These are phyloP conservation scores for Hesperophylax magnus DNA, from an alignment of 1,140 invertebrate genomes.

Conservation along the genomic window DNA sequence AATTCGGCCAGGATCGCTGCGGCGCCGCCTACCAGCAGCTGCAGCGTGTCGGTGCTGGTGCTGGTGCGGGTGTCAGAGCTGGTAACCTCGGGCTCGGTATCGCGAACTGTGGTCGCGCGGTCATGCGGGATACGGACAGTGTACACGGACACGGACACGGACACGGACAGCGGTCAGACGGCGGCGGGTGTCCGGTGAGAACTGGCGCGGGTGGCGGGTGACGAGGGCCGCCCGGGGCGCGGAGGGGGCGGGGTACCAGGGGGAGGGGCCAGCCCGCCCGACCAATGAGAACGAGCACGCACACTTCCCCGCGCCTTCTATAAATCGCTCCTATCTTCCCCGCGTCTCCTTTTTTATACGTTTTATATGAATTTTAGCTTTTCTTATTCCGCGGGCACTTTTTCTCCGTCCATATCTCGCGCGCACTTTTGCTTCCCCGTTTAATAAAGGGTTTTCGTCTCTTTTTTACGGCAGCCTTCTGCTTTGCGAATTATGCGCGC, in stretches of 20 bases:
- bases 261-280: conserved; percentile 45
- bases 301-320: conserved; percentile 37
- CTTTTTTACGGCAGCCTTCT: conserved; percentile 48
- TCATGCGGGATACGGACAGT: background rate
- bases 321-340: conserved; percentile 49
- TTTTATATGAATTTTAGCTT: conserved; percentile 57
- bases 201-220: conserved; percentile 35
- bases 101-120: background rate
- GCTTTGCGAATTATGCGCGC: conserved; percentile 42
- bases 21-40: conserved; percentile 27
- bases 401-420: conserved; percentile 52
- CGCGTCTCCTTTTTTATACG: conserved; percentile 48
- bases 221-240: conserved; percentile 30
- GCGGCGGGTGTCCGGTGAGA: conserved; percentile 3
- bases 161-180: conserved; percentile 4
- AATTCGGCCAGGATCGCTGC: conserved; percentile 18
- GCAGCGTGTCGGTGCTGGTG: background rate
- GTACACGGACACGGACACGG: background rate
- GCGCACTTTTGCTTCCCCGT: conserved; percentile 46
- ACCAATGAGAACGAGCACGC: conserved; percentile 45
- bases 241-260: conserved; percentile 44
- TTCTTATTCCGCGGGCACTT: conserved; percentile 50
- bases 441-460: conserved; percentile 55
- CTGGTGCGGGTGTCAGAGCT: background rate
- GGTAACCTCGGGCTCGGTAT: conserved; percentile 7